A percentile compares a stretch with the other conserved stretches of the same genome.
phyloP scores from a whole-genome alignment of 2,797 vertebrate genomes.

The Propithecus perrieri region DNA sequence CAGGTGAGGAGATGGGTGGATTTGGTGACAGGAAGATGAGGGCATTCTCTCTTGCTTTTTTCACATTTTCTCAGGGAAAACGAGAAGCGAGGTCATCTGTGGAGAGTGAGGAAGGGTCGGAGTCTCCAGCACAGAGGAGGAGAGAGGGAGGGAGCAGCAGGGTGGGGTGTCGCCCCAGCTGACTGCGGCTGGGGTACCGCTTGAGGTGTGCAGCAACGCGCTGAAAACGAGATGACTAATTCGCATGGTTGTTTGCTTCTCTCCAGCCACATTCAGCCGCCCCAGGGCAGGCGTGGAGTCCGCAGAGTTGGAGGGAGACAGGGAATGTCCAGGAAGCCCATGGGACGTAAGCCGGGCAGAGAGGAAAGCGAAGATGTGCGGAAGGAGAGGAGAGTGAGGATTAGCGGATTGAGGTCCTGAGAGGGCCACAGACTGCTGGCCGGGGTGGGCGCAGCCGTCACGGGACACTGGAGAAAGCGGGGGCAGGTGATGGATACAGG shows the following conservation, averaged over 20 bases:
- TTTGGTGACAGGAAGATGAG: neutral
- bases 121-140: neutral
- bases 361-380: neutral
- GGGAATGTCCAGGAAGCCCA: neutral
- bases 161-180: rapidly evolving
- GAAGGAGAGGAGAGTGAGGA: neutral
- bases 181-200: rapidly evolving
- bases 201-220: neutral
- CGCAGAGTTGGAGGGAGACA: too few species aligned
- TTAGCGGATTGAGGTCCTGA: rapidly evolving
- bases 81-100: neutral
- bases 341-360: rapidly evolving
- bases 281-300: neutral
- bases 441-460: rapidly evolving
- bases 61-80: neutral
- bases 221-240: rapidly evolving
- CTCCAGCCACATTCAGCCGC: neutral
- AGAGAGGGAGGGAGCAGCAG: neutral
- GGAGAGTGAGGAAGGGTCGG: neutral
- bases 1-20: neutral
- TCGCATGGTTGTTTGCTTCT: neutral
- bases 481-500: rapidly evolving
- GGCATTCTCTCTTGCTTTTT: neutral
- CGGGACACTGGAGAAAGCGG: neutral
- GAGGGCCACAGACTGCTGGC: neutral